Conservation (phyloP, 1,140 invertebrate species). For the Papilio helenus region DNA sequence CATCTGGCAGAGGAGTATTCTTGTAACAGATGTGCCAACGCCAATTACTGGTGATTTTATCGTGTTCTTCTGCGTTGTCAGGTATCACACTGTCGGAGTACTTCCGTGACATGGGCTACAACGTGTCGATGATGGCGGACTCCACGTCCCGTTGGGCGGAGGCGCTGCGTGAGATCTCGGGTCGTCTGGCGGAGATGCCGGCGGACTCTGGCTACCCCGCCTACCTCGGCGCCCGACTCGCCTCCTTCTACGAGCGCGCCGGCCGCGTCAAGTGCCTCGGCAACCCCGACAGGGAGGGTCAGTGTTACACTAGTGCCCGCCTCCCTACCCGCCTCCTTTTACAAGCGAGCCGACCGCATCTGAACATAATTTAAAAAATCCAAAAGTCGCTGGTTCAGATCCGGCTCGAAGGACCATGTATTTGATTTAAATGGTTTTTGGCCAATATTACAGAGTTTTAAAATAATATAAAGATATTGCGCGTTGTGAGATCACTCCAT, state of each 20-base stretch:
- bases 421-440: no score
- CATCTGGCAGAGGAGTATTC: neutral
- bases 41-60: no score
- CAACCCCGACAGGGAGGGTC: slow-evolving; percentile 97
- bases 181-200: slow-evolving; percentile 99
- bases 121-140: slow-evolving; percentile 99
- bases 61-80: neutral
- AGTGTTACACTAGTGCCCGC: slow-evolving; percentile 7
- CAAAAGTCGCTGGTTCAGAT: no score
- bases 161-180: slow-evolving; percentile 99
- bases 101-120: slow-evolving; percentile 99
- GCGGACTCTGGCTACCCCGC: slow-evolving; percentile 99
- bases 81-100: slow-evolving; percentile 99
- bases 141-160: slow-evolving; percentile 99
- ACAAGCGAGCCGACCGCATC: no score
- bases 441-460: no score
- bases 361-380: no score
- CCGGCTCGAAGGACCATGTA: no score
- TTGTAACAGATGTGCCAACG: neutral
- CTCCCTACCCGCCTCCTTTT: no score
- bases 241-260: slow-evolving; percentile 99
- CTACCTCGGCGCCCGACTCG: slow-evolving; percentile 98
- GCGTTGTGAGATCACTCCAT: slow-evolving; percentile 62
- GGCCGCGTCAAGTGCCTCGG: slow-evolving; percentile 99
- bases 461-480: no score